phyloP scores from a whole-genome alignment of 2,113 vertebrate species.

The Rattus rattus region DNA sequence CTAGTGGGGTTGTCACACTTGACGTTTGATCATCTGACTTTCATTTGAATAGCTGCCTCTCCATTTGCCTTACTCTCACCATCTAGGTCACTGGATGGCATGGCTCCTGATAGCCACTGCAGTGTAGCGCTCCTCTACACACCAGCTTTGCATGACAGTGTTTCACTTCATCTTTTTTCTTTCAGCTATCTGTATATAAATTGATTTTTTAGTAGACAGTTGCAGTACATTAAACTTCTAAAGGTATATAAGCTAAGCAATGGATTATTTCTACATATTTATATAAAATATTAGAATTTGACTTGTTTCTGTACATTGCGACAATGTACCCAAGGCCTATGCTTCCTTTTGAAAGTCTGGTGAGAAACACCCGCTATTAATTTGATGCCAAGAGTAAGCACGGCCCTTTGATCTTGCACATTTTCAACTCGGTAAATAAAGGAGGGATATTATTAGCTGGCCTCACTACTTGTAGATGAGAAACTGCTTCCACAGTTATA shows the following conservation, averaged over 20 bases:
- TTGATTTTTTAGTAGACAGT: background rate
- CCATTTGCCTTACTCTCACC: background rate
- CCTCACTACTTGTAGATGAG: background rate
- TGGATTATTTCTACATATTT: background rate
- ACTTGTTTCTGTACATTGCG: background rate
- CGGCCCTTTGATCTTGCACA: background rate
- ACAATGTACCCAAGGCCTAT: background rate
- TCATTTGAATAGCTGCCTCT: constrained; percentile 19
- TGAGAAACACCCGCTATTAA: background rate
- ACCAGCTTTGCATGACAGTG: no score
- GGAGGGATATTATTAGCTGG: background rate
- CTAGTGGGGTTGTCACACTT: background rate
- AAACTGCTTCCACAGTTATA: accelerated
- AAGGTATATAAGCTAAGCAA: background rate
- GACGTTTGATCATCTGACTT: background rate
- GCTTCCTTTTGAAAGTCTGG: background rate
- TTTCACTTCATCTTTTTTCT: background rate
- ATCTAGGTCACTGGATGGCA: background rate
- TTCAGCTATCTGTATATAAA: background rate
- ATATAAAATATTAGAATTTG: background rate
- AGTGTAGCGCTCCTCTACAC: background rate
- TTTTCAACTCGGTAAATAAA: constrained; percentile 6
- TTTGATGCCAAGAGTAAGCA: background rate
- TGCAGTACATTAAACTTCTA: background rate
- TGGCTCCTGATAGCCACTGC: background rate